Conservation (phyloP, 2,888 invertebrate genomes). For the Tetrapedia diversipes region DNA sequence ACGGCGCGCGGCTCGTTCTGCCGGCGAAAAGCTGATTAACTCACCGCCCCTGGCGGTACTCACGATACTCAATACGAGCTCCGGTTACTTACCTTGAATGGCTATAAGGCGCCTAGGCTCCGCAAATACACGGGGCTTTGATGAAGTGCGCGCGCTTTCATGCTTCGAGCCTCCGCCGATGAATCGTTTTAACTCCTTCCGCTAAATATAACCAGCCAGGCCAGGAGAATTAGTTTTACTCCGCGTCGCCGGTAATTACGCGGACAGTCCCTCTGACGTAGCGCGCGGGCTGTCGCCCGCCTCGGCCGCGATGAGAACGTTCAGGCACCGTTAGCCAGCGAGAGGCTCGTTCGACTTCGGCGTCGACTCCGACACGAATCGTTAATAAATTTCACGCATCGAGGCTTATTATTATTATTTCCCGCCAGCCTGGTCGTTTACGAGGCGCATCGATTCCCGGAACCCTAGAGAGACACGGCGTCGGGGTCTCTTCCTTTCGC, state of each 20-base stretch:
- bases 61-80: conserved; percentile 65
- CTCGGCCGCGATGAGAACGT: conserved; percentile 12
- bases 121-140: conserved; percentile 61
- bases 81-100: conserved; percentile 63
- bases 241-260: conserved; percentile 42
- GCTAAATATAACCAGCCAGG: conserved; percentile 53
- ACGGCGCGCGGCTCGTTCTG: conserved; percentile 38
- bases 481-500: too few species aligned
- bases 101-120: conserved; percentile 49
- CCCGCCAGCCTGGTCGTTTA: not conserved
- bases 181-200: conserved; percentile 63
- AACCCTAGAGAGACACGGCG: too few species aligned
- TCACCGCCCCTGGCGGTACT: conserved; percentile 56
- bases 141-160: conserved; percentile 65
- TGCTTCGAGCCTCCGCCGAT: conserved; percentile 59
- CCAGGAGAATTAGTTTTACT: conserved; percentile 58
- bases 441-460: not conserved
- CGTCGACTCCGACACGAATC: not conserved
- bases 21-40: conserved; percentile 66
- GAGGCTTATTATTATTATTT: not conserved
- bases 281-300: conserved; percentile 2
- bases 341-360: too few species aligned
- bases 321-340: conserved; percentile 15
- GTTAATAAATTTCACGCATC: not conserved
- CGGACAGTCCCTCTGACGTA: conserved; percentile 28